Percentiles rank a stretch among this genome's conserved stretches.
Evolutionary conservation across 2,113 vertebrate genomes (phyloP).

Genomic region (Callithrix jacchus): DNA sequence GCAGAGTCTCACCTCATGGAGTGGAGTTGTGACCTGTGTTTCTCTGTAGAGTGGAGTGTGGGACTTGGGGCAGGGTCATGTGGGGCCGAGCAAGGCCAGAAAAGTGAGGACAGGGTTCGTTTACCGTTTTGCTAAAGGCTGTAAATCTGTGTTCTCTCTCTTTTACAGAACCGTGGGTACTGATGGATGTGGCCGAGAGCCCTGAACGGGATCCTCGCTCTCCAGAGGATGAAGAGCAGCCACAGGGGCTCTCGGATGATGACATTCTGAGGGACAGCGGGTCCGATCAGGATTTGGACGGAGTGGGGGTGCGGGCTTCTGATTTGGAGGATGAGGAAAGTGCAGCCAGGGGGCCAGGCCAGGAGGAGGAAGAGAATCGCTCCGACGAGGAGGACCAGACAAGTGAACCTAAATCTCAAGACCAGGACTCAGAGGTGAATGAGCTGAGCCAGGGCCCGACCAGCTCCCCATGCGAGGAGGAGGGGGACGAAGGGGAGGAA

Average conservation of each 20-base stretch:
- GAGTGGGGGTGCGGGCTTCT: conserved; percentile 74
- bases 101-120: accelerated
- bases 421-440: conserved; percentile 88
- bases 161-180: conserved; percentile 80
- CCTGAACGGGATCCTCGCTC: conserved; percentile 92
- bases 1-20: accelerated
- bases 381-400: conserved; percentile 85
- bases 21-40: not conserved
- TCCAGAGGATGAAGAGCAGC: conserved; percentile 87
- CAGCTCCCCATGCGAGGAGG: conserved; percentile 70
- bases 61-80: not conserved
- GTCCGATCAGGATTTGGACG: conserved; percentile 82
- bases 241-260: conserved; percentile 85
- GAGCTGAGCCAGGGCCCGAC: conserved; percentile 79
- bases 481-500: conserved; percentile 76
- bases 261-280: conserved; percentile 88
- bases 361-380: conserved; percentile 77
- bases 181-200: conserved; percentile 96
- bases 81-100: not conserved
- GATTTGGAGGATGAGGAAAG: conserved; percentile 83
- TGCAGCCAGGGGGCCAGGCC: conserved; percentile 64
- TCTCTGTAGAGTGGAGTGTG: not conserved
- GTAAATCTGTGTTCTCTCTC: not conserved
- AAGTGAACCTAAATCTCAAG: conserved; percentile 89
- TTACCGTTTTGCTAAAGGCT: not conserved